phyloP scores from a whole-genome alignment of 2,113 vertebrate genomes.

The Austrofundulus limnaeus region DNA sequence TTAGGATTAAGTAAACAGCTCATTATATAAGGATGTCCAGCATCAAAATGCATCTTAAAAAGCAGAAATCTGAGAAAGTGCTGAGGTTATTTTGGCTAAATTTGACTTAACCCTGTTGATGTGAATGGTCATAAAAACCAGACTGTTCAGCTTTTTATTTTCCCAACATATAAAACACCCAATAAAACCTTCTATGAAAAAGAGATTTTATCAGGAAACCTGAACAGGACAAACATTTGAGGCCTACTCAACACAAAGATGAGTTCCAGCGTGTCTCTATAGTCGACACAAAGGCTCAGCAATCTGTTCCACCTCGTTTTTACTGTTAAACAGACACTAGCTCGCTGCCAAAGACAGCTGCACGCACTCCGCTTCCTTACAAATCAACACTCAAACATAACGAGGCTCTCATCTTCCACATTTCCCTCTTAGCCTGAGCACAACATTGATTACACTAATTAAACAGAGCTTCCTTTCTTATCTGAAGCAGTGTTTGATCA shows the following conservation, averaged over 20 bases:
- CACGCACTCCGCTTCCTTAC: conserved; percentile 16
- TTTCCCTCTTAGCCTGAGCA: conserved; percentile 18
- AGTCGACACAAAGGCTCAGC: conserved; percentile 18
- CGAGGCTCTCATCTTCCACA: conserved; percentile 23
- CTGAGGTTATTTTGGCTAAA: too few relatives aligned
- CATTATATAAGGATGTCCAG: too few relatives aligned
- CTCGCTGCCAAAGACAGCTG: conserved; percentile 32
- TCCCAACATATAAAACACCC: too few relatives aligned
- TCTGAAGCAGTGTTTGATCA: not conserved
- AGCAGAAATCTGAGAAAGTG: too few relatives aligned
- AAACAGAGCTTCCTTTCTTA: conserved; percentile 12
- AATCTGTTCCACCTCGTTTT: conserved; percentile 40
- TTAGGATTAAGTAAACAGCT: too few relatives aligned
- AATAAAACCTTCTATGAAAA: too few relatives aligned
- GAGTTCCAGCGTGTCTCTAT: not conserved
- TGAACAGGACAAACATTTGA: too few relatives aligned
- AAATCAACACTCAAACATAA: conserved; percentile 36
- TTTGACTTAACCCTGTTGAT: too few relatives aligned
- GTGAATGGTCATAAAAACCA: too few relatives aligned
- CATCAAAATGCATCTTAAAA: too few relatives aligned
- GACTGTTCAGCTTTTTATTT: too few relatives aligned
- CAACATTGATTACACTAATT: conserved; percentile 41
- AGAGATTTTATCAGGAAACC: conserved; percentile 12
- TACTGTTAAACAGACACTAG: conserved; percentile 19
- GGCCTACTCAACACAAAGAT: too few relatives aligned